These are phyloP conservation scores for Eucera pruinosa DNA, from an alignment of 2,888 invertebrate species.

Conservation along the genomic window DNA sequence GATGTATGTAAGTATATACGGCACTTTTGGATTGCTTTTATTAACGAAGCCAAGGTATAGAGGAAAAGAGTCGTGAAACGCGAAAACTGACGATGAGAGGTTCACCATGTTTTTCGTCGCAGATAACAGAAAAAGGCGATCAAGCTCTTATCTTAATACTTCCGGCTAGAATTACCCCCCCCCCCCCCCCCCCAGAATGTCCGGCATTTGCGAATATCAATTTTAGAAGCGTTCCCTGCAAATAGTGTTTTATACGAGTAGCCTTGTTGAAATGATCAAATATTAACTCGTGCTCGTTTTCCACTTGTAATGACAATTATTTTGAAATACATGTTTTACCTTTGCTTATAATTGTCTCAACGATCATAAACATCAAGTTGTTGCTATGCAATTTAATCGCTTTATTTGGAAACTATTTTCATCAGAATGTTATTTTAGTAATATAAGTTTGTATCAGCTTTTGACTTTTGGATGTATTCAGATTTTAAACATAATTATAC, in stretches of 20 bases:
- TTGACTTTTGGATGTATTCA: too few relatives aligned
- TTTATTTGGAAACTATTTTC: too few relatives aligned
- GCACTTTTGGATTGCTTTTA: not conserved
- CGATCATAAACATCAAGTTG: too few relatives aligned
- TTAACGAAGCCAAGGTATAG: constrained; percentile 14
- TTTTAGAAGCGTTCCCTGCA: not conserved
- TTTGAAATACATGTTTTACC: too few relatives aligned
- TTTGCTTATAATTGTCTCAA: too few relatives aligned
- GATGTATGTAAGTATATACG: not conserved
- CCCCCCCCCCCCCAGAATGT: constrained; percentile 1
- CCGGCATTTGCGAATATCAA: constrained; percentile 20
- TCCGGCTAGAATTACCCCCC: constrained; percentile 10
- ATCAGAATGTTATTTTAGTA: too few relatives aligned
- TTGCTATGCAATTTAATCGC: too few relatives aligned
- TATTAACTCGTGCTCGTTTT: too few relatives aligned
- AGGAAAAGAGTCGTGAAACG: constrained; percentile 1
- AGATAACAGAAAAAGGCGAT: constrained; percentile 44
- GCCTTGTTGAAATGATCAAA: too few relatives aligned
- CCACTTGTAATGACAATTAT: too few relatives aligned
- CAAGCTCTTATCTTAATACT: constrained; percentile 31
- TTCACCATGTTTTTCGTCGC: constrained; percentile 29
- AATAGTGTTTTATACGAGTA: not conserved
- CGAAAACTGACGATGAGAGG: constrained; percentile 20
- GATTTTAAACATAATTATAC: too few relatives aligned
- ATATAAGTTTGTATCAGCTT: too few relatives aligned